Conservation (phyloP, 2,113 vertebrate genomes). For the Etia nguti region DNA sequence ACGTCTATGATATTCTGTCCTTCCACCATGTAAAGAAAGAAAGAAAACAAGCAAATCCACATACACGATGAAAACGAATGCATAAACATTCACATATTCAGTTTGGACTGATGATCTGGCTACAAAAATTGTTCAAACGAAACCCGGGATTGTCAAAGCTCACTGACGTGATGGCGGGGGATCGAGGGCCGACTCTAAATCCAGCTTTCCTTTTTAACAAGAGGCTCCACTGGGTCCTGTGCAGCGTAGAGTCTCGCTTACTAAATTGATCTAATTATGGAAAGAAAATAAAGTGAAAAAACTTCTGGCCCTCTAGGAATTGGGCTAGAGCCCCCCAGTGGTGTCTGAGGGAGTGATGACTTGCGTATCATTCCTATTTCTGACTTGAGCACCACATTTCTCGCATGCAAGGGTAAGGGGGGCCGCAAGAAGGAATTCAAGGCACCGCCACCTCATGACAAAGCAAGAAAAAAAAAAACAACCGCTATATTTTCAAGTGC, state of each 20-base stretch:
- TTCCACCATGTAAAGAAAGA: neutral
- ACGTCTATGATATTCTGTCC: neutral
- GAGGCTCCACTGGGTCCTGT: slow-evolving; percentile 43
- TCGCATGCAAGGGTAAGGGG: slow-evolving; percentile 54
- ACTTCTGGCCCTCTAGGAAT: slow-evolving; percentile 59
- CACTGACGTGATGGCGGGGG: slow-evolving; percentile 1
- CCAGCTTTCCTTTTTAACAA: slow-evolving; percentile 14
- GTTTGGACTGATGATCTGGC: slow-evolving; percentile 7
- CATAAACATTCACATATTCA: neutral
- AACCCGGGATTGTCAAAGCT: slow-evolving; percentile 57
- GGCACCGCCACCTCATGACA: slow-evolving; percentile 65
- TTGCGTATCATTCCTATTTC: slow-evolving; percentile 63
- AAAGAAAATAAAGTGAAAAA: slow-evolving; percentile 56
- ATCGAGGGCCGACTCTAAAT: slow-evolving; percentile 18
- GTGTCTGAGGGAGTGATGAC: slow-evolving; percentile 45
- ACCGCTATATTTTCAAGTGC: slow-evolving; percentile 37
- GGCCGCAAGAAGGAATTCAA: slow-evolving; percentile 56
- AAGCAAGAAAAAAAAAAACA: slow-evolving; percentile 44
- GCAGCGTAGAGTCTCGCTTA: slow-evolving; percentile 47
- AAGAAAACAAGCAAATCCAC: neutral
- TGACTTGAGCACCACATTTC: slow-evolving; percentile 58
- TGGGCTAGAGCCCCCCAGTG: slow-evolving; percentile 35
- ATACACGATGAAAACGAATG: neutral
- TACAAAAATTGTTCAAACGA: slow-evolving; percentile 18
- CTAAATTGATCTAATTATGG: slow-evolving; percentile 60